Base-by-base conservation (phyloP, 2,888 invertebrate genomes). In the Hoplodrina ambigua region DNA sequence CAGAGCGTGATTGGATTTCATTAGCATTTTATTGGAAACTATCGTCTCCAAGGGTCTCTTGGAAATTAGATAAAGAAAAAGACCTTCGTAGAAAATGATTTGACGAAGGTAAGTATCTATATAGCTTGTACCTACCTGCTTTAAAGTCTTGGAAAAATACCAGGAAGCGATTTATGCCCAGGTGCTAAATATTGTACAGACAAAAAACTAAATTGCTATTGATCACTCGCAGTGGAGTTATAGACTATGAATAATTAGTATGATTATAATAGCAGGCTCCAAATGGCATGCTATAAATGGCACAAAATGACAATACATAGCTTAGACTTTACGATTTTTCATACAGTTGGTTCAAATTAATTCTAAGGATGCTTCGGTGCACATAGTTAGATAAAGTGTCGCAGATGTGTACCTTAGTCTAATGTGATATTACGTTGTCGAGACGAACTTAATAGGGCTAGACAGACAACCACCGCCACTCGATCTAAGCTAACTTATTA, bases 11-110 rank as follows among this genome's bases (percentile, higher is more conserved):
- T 84, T 78, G 80, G 71, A 68, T 84, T 71, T 60, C 55, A 83
- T 83, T 83, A 72, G 69, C 83, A 82, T 84, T 80, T 82, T 84
- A 83, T 84, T 82, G 73, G 61, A 80, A 82, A 81, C 84, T 79
- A 83, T 72, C 60, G 55, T 58, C 56, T 61, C 53, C 11, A 69
- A 83, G 58, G 62, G 59, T 57, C 69, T 37, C 57, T 64, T 61
- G 61, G 54, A 73, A 76, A 73, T 75, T 63, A 66, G 55, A 73
- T 58, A 63, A 69, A 65, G 65, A 76, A 68, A 62, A 57, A 56
- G 46, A 55, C 10, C 56, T 68, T 46, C 20, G 33, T 59, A 53
- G 30, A 61, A 53, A 75, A 71, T 66, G 15, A 59, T 71, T 66
- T 76, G 58, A 62, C 41, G 46, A 54, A 61, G 58, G 41, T 33